Percentiles rank a stretch among this genome's conserved stretches.
Evolutionary conservation across 2,888 invertebrate genomes (phyloP).

Genomic region (Papilio protenor): DNA sequence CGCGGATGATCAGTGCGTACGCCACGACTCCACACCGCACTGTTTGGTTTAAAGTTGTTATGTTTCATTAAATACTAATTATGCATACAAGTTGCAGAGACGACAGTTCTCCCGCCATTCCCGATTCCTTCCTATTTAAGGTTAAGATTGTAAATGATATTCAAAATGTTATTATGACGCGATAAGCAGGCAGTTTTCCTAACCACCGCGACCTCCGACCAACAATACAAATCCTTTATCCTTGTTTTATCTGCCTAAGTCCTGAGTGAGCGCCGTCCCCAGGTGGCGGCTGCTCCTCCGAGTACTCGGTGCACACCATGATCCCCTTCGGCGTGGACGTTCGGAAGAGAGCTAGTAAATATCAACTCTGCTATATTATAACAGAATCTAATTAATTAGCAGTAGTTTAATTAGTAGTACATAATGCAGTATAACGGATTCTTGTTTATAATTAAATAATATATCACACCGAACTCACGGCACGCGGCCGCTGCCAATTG

Average conservation of each 20-base stretch:
- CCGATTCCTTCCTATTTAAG: not conserved
- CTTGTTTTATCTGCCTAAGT: not conserved
- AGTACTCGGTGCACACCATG: conserved; percentile 79
- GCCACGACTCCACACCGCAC: not conserved
- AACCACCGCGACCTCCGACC: not conserved
- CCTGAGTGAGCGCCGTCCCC: conserved; percentile 41
- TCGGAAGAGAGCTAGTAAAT: conserved; percentile 75
- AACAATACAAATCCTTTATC: not conserved
- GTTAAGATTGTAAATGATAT: not conserved
- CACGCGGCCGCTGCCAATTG: not conserved
- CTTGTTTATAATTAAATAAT: no score
- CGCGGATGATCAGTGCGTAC: conserved; percentile 93
- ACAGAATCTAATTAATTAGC: not conserved
- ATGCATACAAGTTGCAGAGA: not conserved
- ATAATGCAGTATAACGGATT: no score
- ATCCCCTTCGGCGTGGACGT: conserved; percentile 78
- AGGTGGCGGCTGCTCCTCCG: conserved; percentile 77
- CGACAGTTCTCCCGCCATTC: no score
- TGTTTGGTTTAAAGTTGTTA: not conserved
- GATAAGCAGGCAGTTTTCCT: not conserved
- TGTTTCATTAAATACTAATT: not conserved
- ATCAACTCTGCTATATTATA: conserved; percentile 48
- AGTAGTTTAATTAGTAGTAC: not conserved
- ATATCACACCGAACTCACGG: no score
- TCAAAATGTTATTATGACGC: not conserved